Base-by-base conservation (phyloP, 1,140 invertebrate genomes). In the Tribolium castaneum region DNA sequence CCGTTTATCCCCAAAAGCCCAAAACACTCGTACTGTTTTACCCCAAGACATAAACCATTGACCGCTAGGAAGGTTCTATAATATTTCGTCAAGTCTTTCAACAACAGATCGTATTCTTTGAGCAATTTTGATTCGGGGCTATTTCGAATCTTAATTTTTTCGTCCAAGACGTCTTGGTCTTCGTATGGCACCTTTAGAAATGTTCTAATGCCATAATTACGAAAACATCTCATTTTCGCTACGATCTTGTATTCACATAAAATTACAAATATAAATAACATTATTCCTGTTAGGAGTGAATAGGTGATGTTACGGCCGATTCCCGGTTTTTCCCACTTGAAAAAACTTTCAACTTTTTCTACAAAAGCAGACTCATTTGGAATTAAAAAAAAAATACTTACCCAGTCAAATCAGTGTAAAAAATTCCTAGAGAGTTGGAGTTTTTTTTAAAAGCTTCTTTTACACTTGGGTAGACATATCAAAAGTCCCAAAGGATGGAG, bases 1-100 rank as follows among this genome's bases (percentile, higher is more conserved):
- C 95, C 95, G 86, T 97, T 97, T 1, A 95, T 90, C 6, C 97
- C 97, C 22, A 99, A 88, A 35, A 99, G 87, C 1, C 97, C 97
- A 86, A 98, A 98, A 84, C 96, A 98, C 88, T 98, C 94, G 83
- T 83, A 84, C 39, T 86, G 78, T 12, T 89, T 88, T 1, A 89
- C 84, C 30, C 87, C 90, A 74, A 96, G 90, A 83, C 90, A 93
- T 0, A 96, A 84, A 81, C 92, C 90, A 80, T 94, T 90, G 0
- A 96, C 94, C 2, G 94, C 95, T 14, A 91, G 84, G 62, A 93
- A 87, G 2, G 89, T 89, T 0, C 90, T 88, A 76, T 94, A 94
- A 82, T 90, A 91, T 84, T 96, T 96, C 2, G 90, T 90, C 1
- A 94, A 83, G 66, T 91, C 88, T 70, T 86, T 86, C 1, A 89